Percentiles rank a stretch among this genome's conserved stretches.
Conservation (phyloP, 2,797 vertebrate genomes). For the Cirrhinus molitorella region DNA sequence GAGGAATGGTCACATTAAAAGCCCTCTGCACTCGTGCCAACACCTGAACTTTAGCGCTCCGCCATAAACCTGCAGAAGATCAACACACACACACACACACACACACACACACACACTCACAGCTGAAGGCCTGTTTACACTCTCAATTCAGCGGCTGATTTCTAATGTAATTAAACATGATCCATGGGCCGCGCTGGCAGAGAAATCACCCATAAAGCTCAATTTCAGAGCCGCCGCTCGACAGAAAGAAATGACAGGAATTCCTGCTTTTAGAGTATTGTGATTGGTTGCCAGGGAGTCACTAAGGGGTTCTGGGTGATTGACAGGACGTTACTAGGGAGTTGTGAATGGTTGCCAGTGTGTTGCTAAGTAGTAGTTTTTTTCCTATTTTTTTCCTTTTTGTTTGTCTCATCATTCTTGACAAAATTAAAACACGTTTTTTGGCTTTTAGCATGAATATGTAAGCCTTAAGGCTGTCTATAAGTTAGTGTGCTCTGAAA, state of each 20-base stretch:
- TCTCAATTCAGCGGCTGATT: slow-evolving; percentile 6
- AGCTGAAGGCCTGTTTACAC: slow-evolving; percentile 24
- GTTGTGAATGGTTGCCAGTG: too few species aligned
- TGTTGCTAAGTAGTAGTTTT: too few species aligned
- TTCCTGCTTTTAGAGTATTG: slow-evolving; percentile 41
- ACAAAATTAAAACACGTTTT: too few species aligned
- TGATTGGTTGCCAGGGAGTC: slow-evolving; percentile 31
- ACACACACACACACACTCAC: too few species aligned
- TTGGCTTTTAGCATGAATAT: too few species aligned
- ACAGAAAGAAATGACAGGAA: slow-evolving; percentile 67
- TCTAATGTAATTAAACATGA: slow-evolving; percentile 63
- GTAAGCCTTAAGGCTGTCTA: too few species aligned
- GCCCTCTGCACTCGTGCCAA: slow-evolving; percentile 24
- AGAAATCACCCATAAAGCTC: slow-evolving; percentile 31
- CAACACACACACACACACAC: slow-evolving; percentile 41
- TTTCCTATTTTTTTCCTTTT: too few species aligned
- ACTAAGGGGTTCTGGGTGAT: not conserved
- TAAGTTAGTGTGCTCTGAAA: too few species aligned
- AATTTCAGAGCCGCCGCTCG: slow-evolving; percentile 70
- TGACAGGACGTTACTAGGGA: too few species aligned
- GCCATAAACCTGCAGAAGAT: slow-evolving; percentile 1
- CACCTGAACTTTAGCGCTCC: slow-evolving; percentile 46
- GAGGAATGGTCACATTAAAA: not conserved
- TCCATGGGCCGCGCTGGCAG: slow-evolving; percentile 11
- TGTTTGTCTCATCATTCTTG: too few species aligned